phyloP scores from a whole-genome alignment of 2,888 invertebrate species.

The Temnothorax rugatulus region DNA sequence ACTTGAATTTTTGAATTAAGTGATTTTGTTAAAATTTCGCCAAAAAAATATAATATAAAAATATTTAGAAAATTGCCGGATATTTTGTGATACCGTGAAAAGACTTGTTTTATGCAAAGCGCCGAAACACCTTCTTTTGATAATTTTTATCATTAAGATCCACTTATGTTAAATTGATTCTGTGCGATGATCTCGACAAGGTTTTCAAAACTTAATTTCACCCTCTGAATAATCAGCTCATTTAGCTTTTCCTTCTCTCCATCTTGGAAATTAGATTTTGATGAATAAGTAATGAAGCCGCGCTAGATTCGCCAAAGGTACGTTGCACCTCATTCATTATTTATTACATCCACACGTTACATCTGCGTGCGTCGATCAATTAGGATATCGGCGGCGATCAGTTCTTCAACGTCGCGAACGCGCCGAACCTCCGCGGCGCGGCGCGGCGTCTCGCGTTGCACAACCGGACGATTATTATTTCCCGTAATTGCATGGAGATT shows the following conservation, averaged over 20 bases:
- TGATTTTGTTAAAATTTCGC: neutral
- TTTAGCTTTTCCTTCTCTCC: neutral
- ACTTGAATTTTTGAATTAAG: neutral
- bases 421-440: neutral
- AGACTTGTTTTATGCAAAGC: neutral
- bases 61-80: neutral
- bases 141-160: conserved; percentile 2
- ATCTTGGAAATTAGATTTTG: conserved; percentile 18
- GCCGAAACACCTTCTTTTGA: neutral
- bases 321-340: conserved; percentile 51
- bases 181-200: neutral
- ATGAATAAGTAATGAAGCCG: conserved; percentile 39
- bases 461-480: conserved; percentile 27
- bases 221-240: conserved; percentile 13
- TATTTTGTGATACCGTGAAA: neutral
- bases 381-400: conserved; percentile 30
- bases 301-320: conserved; percentile 17
- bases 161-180: conserved; percentile 10
- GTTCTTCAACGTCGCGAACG: conserved; percentile 37
- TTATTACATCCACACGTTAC: conserved; percentile 31
- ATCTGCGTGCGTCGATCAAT: conserved; percentile 45
- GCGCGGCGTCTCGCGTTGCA: neutral
- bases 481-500: conserved; percentile 52
- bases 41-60: no score
- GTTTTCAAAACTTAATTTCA: conserved; percentile 14